Evolutionary conservation across 1,140 invertebrate genomes (phyloP).

Genomic region (Pseudomyrmex gracilis): DNA sequence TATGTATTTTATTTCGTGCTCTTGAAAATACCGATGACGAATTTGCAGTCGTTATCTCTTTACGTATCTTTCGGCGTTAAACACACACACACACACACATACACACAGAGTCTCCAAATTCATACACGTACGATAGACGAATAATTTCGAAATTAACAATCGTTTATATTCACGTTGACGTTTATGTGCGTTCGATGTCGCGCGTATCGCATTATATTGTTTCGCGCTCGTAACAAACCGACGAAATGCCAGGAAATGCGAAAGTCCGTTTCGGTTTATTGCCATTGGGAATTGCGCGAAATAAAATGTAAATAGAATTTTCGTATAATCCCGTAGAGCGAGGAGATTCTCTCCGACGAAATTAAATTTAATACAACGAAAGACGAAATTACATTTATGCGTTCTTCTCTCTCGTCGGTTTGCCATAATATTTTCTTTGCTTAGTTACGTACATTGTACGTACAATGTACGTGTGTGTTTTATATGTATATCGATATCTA

Average conservation of each 20-base stretch:
- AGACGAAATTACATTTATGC: too few species aligned
- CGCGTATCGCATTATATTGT: not conserved
- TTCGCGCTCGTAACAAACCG: too few species aligned
- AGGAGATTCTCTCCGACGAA: too few species aligned
- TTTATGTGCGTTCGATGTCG: not conserved
- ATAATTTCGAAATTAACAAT: slow-evolving; percentile 1
- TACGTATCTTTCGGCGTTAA: not conserved
- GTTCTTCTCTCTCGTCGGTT: not conserved
- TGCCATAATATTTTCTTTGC: not conserved
- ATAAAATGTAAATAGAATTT: slow-evolving; percentile 16
- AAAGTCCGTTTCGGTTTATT: not conserved
- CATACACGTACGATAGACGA: not conserved
- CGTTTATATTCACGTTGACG: too few species aligned
- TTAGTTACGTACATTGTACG: too few species aligned
- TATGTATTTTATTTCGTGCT: not conserved
- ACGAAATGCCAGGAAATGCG: slow-evolving; percentile 2
- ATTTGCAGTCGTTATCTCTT: slow-evolving; percentile 17
- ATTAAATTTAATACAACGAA: too few species aligned
- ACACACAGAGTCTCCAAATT: not conserved
- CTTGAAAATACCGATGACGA: slow-evolving; percentile 5
- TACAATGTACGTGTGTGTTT: too few species aligned
- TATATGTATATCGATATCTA: not conserved
- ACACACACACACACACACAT: not conserved
- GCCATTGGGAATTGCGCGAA: not conserved
- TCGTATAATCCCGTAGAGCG: slow-evolving; percentile 4